These are phyloP conservation scores for Himalopsyche anomala DNA, from an alignment of 2,888 invertebrate genomes.

Conservation along the genomic window DNA sequence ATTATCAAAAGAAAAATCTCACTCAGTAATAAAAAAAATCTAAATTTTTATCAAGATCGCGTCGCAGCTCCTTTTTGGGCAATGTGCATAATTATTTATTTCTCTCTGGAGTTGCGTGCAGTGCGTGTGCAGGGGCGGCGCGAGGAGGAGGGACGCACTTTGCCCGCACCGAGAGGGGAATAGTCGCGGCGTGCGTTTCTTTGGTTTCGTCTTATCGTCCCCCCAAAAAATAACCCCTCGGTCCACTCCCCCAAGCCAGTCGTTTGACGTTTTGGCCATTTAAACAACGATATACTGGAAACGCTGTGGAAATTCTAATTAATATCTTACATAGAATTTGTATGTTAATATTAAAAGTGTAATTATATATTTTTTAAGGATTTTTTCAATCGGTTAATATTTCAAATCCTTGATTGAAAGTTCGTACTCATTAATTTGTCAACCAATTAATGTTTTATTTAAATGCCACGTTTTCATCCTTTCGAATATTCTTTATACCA, in stretches of 20 bases:
- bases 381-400: too few species aligned
- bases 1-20: not conserved
- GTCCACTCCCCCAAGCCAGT: slow-evolving; percentile 69
- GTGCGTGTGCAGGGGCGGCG: slow-evolving; percentile 68
- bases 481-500: too few species aligned
- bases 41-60: not conserved
- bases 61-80: not conserved
- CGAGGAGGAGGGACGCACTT: slow-evolving; percentile 71
- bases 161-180: slow-evolving; percentile 54
- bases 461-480: too few species aligned
- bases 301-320: not conserved
- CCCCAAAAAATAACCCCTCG: slow-evolving; percentile 68
- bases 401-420: too few species aligned
- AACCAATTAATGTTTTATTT: too few species aligned
- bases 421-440: too few species aligned
- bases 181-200: slow-evolving; percentile 74
- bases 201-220: slow-evolving; percentile 69
- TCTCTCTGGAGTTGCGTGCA: slow-evolving; percentile 62
- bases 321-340: too few species aligned
- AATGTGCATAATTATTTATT: slow-evolving; percentile 49
- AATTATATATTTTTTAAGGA: too few species aligned
- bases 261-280: slow-evolving; percentile 45
- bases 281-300: not conserved
- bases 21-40: not conserved
- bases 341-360: too few species aligned